A percentile compares a stretch with the other conserved stretches of the same genome.
These are phyloP conservation scores for Volucella inflata DNA, from an alignment of 2,888 invertebrate species.

Conservation along the genomic window DNA sequence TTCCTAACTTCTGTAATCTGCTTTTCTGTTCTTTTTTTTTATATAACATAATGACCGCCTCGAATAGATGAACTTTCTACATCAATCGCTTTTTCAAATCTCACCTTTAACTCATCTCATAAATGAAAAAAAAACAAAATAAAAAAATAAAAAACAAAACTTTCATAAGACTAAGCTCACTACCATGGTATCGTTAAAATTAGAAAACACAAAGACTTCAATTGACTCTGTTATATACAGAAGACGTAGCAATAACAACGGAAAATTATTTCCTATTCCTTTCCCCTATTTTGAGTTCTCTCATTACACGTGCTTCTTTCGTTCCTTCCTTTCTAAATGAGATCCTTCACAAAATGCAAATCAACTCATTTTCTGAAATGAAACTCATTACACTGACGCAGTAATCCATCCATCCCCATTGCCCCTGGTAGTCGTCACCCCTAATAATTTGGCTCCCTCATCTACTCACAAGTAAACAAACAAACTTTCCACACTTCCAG, in stretches of 20 bases:
- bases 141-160: background rate
- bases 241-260: conserved; percentile 48
- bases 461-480: conserved; percentile 10
- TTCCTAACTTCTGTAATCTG: background rate
- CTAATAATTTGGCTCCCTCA: conserved; percentile 7
- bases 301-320: conserved; percentile 50
- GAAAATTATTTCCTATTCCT: conserved; percentile 28
- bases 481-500: conserved; percentile 17
- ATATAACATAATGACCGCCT: background rate
- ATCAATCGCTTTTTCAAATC: conserved; percentile 20
- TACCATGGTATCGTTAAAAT: conserved; percentile 23
- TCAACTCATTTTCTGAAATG: conserved; percentile 70
- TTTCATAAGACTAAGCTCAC: background rate
- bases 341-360: conserved; percentile 71
- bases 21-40: background rate
- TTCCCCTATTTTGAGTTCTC: conserved; percentile 20
- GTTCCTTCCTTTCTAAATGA: conserved; percentile 22
- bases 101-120: conserved; percentile 15
- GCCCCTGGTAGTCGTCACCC: background rate
- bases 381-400: conserved; percentile 65
- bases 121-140: background rate
- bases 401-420: conserved; percentile 34
- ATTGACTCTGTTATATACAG: conserved; percentile 16
- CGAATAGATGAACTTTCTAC: conserved; percentile 13
- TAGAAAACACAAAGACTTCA: conserved; percentile 45